Base-by-base conservation (phyloP, 2,113 vertebrate genomes). In the Halcyon senegalensis region DNA sequence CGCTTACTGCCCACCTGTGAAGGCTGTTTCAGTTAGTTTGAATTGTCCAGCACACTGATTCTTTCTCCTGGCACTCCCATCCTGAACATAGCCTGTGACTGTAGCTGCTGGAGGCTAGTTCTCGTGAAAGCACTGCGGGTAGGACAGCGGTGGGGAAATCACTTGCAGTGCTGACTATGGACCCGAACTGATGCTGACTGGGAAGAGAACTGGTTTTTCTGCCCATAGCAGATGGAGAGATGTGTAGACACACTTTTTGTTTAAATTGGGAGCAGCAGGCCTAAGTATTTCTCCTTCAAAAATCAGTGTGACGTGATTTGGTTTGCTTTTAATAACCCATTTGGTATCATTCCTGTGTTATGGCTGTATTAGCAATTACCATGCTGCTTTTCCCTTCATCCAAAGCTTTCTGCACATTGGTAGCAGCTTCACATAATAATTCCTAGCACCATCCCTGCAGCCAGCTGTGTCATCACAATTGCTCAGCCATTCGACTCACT, bases 401-500 rank as follows among this genome's bases (percentile, higher is more conserved):
- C 33, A 56, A 58, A 86, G 79, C 43, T 84, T 88, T 80, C 55
- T 73, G 25, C 20, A 8, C 4, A 1, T n/a, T 69, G 70, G 72
- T 56, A 73, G 70, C 82, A 86, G 63, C 37, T 74, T 81, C 25
- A 59, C 5, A 31, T 91, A 66, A 27, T 83, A 82, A 88, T 92
- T 94, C 87, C 55, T 80, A 80, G 82, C 31, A 70, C 35, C 69
- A 24, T 84, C 63, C n/a, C 76, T 76, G 67, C 44, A 88, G 67
- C 62, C 87, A 91, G 87, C 55, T 83, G 59, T 88, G 59, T 93
- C 87, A 93, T 94, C 67, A 59, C 75, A 83, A 67, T 46, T 30
- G 11, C 50, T 74, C 50, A 70, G 72, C 55, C 74, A 10, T 88
- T 94, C 0, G 1, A 27, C 68, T 90, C 43, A 3, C 39, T n/a